Evolutionary conservation across 2,113 vertebrate species (phyloP).

Genomic region (Anoura caudifer): DNA sequence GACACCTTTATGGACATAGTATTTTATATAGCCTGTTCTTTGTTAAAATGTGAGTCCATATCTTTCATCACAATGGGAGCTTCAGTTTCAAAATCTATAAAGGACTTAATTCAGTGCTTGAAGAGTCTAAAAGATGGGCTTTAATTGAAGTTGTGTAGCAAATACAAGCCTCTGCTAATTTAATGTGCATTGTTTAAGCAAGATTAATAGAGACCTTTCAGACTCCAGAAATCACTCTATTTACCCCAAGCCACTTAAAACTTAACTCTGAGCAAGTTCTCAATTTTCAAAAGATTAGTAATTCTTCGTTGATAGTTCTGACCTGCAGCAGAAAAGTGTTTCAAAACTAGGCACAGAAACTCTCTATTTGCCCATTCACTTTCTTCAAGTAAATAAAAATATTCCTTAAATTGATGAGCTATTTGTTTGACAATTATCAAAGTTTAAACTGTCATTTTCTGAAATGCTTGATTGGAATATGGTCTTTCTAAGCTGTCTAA

Average conservation of each 20-base stretch:
- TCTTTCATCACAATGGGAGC: not conserved
- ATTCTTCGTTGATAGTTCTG: not conserved
- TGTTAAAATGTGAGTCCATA: not conserved
- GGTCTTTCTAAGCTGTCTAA: not conserved
- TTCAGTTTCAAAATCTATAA: constrained; percentile 9
- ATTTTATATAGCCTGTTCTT: not conserved
- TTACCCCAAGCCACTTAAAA: constrained; percentile 1
- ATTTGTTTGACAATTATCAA: not conserved
- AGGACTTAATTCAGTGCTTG: not conserved
- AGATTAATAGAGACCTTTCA: not conserved
- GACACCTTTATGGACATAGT: not conserved
- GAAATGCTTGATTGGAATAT: not conserved
- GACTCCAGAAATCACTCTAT: not conserved
- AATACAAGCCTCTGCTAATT: not conserved
- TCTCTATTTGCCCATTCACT: not conserved
- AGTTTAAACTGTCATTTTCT: not conserved
- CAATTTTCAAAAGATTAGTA: not conserved
- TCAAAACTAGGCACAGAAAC: not conserved
- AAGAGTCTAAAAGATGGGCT: constrained; percentile 3
- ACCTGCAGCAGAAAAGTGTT: not conserved
- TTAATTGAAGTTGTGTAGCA: not conserved
- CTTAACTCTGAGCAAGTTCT: not conserved
- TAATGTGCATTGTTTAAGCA: constrained; percentile 13
- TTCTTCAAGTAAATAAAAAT: constrained; percentile 19
- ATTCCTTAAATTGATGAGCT: not conserved